Base-by-base conservation (phyloP, 2,888 invertebrate species). In the Nephrotoma appendiculata region DNA sequence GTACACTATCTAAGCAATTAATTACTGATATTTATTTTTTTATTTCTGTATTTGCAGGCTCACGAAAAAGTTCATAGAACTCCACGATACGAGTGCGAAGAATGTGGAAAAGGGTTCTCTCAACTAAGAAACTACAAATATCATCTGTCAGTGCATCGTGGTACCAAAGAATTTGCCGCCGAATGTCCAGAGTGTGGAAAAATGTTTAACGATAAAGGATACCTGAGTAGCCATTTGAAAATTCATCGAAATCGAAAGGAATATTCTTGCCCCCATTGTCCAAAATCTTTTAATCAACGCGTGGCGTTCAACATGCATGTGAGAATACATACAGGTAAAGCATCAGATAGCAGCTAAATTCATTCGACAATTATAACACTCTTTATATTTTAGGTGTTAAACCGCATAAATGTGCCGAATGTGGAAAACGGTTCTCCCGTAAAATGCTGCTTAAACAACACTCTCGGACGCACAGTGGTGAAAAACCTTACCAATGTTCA, bases 281-380 rank as follows among this genome's bases (percentile, higher is more conserved):
- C 96, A 0, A 96, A 96, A 90, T 94, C 96, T 31, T 97, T 97
- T 90, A 96, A 96, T 90, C 96, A 96, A 90, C 93, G 96, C 45
- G 96, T 97, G 5, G 96, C 96, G 7, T 97, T 96, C 91, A 96
- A 96, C 89, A 96, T 96, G 96, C 96, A 97, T 90, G 94, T 96
- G 1, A 92, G 96, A 87, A 96, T 96, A 87, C 96, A 96, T 89
- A 96, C 96, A 87, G 96, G 85, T 85, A 19, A 1, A 19, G 7
- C n/a, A 48, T 48, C n/a, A 31, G 42, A 6, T 84, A 12, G 2
- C 15, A n/a, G 41, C 6, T 42, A 43, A 5, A 44, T 15, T 71
- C 31, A 45, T 44, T 44, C 15, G 0, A 31, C n/a, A 41, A 42
- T 15, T 84, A 84, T 15, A n/a, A 12, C 19, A 19, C 41, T 15